Evolutionary conservation across 1,140 invertebrate species (phyloP).

Genomic region (Drosophila lini): DNA sequence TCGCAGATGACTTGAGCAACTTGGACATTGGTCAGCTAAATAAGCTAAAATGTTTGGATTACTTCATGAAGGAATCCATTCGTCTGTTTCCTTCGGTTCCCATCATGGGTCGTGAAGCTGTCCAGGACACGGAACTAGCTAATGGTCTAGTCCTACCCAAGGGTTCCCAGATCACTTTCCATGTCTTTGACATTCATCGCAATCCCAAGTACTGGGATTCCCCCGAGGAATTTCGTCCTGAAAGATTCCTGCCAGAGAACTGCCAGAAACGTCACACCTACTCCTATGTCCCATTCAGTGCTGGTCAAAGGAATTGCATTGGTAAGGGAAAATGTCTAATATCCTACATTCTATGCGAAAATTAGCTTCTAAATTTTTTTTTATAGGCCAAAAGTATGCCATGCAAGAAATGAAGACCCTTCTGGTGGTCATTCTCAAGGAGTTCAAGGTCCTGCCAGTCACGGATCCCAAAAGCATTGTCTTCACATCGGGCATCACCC

Average conservation of each 20-base stretch:
- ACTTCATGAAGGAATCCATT: too few relatives aligned
- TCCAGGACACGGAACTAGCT: slow-evolving; percentile 84
- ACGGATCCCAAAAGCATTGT: slow-evolving; percentile 59
- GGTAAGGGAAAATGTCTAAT: slow-evolving; percentile 34
- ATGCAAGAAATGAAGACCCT: slow-evolving; percentile 85
- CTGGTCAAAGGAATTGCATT: slow-evolving; percentile 79
- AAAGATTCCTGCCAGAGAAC: slow-evolving; percentile 90
- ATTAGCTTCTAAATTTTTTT: too few relatives aligned
- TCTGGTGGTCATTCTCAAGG: slow-evolving; percentile 82
- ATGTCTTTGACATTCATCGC: slow-evolving; percentile 86
- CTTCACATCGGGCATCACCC: slow-evolving; percentile 64
- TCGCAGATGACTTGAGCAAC: too few relatives aligned
- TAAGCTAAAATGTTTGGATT: too few relatives aligned
- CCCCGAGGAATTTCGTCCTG: slow-evolving; percentile 90
- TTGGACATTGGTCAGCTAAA: too few relatives aligned
- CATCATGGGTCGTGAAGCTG: slow-evolving; percentile 86
- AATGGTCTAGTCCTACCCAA: slow-evolving; percentile 84
- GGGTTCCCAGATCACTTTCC: slow-evolving; percentile 84
- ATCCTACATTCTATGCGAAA: neutral
- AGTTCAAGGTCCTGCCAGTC: slow-evolving; percentile 80
- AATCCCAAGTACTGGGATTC: slow-evolving; percentile 87
- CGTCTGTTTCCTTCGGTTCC: too few relatives aligned
- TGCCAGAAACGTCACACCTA: slow-evolving; percentile 82
- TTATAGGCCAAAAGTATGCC: slow-evolving; percentile 84
- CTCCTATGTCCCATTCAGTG: slow-evolving; percentile 87